Base-by-base conservation (phyloP, 2,113 vertebrate species). In the Phaethornis superciliosus region DNA sequence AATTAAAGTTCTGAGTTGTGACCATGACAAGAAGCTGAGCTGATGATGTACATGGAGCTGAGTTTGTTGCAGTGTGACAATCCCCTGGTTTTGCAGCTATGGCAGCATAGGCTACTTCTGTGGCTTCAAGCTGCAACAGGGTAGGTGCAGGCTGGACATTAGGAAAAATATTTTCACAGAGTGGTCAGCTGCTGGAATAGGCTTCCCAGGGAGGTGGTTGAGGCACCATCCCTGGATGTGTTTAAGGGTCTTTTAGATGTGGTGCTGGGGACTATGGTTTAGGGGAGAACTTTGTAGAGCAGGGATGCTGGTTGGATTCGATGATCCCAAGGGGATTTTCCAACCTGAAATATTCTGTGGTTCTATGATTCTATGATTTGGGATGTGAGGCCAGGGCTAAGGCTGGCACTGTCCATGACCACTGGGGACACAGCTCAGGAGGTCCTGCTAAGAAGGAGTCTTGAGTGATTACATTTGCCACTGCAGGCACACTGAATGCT, bases 351-450 rank as follows among this genome's bases (percentile, higher is more conserved):
- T 40, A 40, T 46, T 17, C 44, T 15, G 44, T 17, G 7, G 7
- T 47, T 47, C 46, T 47, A 17, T 47, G 46, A 20, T 47, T 47
- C 51, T 65, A 3, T 71, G 71, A 17, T 2, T 3, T 40, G 35
- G 47, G 40, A 23, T 69, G 47, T 21, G 46, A 54, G 54, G 37
- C n/a, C 47, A 75, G 55, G 47, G 15, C 21, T 22, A 74, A 55
- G 30, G 32, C 52, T 54, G 46, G n/a, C 0, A 0, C 22, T 27
- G 15, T 63, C 23, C 13, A 22, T 44, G 42, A 7, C 30, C 7
- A 2, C 47, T 56, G 55, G 32, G 32, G 12, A 4, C 19, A 56
- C 17, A 18, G 15, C 46, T 88, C 22, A 27, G 84, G 52, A 78
- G 18, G 17, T 32, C 17, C 21, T 0, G 0, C 28, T 70, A 16